Evolutionary conservation across 2,888 invertebrate genomes (phyloP).

Genomic region (Neocrepidodera transversa): DNA sequence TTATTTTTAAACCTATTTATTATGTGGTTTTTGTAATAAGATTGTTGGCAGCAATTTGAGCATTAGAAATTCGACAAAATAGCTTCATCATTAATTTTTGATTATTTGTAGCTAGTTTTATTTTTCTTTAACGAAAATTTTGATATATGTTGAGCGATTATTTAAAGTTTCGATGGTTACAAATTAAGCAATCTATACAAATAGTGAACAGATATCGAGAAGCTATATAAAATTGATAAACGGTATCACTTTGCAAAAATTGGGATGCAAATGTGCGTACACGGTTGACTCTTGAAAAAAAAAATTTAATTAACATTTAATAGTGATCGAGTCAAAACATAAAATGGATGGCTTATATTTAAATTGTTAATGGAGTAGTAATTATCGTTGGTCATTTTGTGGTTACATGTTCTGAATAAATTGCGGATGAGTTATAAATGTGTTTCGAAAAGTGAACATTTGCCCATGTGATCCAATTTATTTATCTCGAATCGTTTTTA

Average conservation of each 20-base stretch:
- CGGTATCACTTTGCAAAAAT: neutral
- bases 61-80: no score
- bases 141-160: no score
- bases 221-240: neutral
- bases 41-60: no score
- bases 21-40: no score
- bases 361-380: constrained; percentile 48
- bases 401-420: constrained; percentile 47
- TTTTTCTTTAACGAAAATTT: no score
- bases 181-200: no score
- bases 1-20: no score
- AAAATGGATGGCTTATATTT: constrained; percentile 46
- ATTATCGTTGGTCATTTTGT: constrained; percentile 48
- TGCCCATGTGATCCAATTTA: constrained; percentile 40
- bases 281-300: constrained; percentile 20
- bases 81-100: no score
- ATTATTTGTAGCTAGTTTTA: no score
- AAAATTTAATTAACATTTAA: constrained; percentile 37
- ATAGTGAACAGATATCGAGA: neutral
- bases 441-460: constrained; percentile 36
- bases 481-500: constrained; percentile 35
- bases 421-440: constrained; percentile 45
- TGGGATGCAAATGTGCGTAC: constrained; percentile 23
- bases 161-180: no score
- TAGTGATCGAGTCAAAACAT: constrained; percentile 42